These are phyloP conservation scores for Microtus montanus DNA, from an alignment of 2,113 vertebrate genomes.

Conservation along the genomic window DNA sequence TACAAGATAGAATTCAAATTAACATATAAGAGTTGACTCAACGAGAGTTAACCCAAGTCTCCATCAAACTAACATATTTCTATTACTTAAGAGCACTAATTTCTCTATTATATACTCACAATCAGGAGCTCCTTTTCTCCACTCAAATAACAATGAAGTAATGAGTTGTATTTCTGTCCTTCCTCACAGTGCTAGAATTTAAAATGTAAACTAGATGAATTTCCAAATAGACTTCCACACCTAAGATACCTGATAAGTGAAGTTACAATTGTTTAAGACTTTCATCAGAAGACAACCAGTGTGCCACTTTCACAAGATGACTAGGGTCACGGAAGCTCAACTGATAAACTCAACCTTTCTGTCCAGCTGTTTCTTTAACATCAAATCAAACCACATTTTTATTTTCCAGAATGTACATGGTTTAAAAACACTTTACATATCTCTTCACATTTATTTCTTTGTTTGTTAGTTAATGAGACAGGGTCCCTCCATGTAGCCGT, in stretches of 20 bases:
- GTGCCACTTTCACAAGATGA: not conserved
- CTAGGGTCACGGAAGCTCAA: not conserved
- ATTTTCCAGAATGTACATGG: not conserved
- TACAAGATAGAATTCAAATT: not conserved
- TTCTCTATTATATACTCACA: not conserved
- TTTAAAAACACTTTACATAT: not conserved
- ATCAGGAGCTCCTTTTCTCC: not conserved
- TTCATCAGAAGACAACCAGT: not conserved
- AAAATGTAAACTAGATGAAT: not conserved
- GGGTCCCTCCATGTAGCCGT: not conserved
- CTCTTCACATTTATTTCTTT: too few relatives aligned
- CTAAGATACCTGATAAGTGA: not conserved
- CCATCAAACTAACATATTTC: not conserved
- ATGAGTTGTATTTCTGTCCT: not conserved
- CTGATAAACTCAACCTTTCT: not conserved
- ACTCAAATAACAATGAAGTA: not conserved
- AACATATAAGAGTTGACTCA: not conserved
- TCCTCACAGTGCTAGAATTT: not conserved
- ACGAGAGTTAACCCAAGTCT: not conserved
- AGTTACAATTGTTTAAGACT: not conserved
- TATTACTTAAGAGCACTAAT: not conserved
- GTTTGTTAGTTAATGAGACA: not conserved
- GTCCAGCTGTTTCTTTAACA: not conserved
- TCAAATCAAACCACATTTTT: not conserved
- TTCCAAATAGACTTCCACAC: not conserved